Base-by-base conservation (phyloP, 1,140 invertebrate species). In the Drosophila bocqueti region DNA sequence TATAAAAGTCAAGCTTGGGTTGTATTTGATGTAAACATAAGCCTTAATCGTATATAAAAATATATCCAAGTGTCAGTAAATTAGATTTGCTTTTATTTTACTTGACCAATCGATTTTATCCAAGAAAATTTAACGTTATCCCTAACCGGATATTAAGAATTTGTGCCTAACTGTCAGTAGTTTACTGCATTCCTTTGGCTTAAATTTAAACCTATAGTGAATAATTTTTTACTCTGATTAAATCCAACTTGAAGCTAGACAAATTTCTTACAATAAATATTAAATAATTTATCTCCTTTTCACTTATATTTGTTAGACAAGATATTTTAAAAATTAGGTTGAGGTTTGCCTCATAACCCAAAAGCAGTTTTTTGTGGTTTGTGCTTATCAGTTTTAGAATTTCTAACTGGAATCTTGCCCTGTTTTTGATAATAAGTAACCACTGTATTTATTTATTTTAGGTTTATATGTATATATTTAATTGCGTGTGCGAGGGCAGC, bases 361-460 rank as follows among this genome's bases (percentile, higher is more conserved):
- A 24, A 24, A 24, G 24, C 2, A 24, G 3, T 24, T 24, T 24
- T 24, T 31, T 31, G 26, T 11, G 16, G 9, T n/a, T 6, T 15
- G 13, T 3, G 6, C 7, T 13, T 29, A 11, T 50, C 31, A 7
- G 15, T n/a, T n/a, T 31, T n/a, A 18, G 10, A 21, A 36, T 16
- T 18, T 24, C 8, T 15, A 3, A 24, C 16, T 21, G 16, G 1
- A 34, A 52, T 18, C n/a, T 29, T 13, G n/a, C 50, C n/a, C 7
- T 21, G 18, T 58, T 58, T 46, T 6, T 54, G 9, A 26, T 31
- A 31, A 6, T 24, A 15, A 38, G 34, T 29, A 43, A 40, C 16
- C 26, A 49, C 59, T 54, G 38, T 75, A 34, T 47, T 18, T 40
- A 55, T 29, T 38, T 54, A 34, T 63, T 36, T 54, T 21, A 21